Evolutionary conservation across 2,113 vertebrate genomes (phyloP), one percentile per base, ranked within the genome.

Genomic region (Glareola pratincola): DNA sequence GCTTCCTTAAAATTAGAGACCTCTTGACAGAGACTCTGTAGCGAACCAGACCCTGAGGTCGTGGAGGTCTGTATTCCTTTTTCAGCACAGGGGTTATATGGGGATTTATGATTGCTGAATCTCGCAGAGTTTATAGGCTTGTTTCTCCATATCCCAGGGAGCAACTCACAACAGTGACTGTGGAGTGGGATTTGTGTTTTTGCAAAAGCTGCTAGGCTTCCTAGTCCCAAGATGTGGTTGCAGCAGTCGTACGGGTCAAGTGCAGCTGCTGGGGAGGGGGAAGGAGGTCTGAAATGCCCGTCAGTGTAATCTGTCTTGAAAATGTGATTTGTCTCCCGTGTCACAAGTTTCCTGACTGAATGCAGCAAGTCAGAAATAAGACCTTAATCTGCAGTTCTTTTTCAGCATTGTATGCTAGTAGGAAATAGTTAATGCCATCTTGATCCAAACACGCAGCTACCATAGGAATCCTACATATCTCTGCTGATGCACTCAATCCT

Each of bases 241-340:
- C 59, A 81, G 10, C 2, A 0, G 68, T 93, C 0, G 0, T 36
- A n/a, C 29, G 79, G 45, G n/a, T 75, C 90, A 72, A 64, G 37
- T 32, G n/a, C 41, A 78, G 80, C 63, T 89, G 60, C 76, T 64
- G 3, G 9, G 81, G 74, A 72, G 43, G 37, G 53, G 43, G 39
- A 19, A 32, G n/a, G 68, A 64, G 59, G 53, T 50, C 54, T 69
- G 57, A 66, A 48, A 30, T 18, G 60, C 26, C 53, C 12, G 3
- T 32, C 57, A 23, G 26, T 23, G 45, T 21, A 15, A 48, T 64
- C n/a, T 41, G 6, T 10, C 27, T 36, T 79, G 27, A 26, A 53
- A 75, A 12, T 45, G 79, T 22, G 12, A 10, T 77, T 83, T 64
- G 22, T 23, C 26, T 80, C 9, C 39, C 3, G 0, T 41, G 53